Conservation (phyloP, 2,797 vertebrate species). For the Sebastes oblongus region DNA sequence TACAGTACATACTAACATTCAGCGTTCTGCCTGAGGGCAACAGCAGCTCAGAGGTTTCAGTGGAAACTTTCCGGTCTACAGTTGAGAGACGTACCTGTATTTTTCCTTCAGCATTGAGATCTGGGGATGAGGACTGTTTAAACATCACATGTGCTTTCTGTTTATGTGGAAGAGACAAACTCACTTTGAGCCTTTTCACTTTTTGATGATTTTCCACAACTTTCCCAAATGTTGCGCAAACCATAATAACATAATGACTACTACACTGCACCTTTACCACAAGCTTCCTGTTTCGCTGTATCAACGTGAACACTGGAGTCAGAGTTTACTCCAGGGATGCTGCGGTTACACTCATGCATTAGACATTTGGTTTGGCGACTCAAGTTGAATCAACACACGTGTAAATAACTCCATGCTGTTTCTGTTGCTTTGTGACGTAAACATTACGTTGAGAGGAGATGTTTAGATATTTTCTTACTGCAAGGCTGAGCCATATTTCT, state of each 20-base stretch:
- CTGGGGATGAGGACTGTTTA: background rate
- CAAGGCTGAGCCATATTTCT: too few relatives aligned
- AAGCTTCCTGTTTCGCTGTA: background rate
- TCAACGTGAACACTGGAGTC: background rate
- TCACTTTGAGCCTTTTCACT: background rate
- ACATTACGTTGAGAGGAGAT: too few relatives aligned
- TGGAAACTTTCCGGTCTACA: background rate
- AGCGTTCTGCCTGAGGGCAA: background rate
- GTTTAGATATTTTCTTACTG: background rate
- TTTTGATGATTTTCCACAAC: background rate
- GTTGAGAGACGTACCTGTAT: conserved; percentile 7
- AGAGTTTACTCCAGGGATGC: background rate
- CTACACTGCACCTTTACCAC: background rate
- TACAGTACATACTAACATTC: background rate
- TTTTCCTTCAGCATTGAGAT: background rate
- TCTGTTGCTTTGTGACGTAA: accelerated
- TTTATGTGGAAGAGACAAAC: background rate
- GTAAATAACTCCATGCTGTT: background rate
- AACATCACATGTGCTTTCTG: background rate
- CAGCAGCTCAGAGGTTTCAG: background rate
- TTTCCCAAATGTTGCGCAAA: background rate
- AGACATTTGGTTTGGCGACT: background rate
- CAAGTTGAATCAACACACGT: background rate
- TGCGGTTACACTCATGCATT: background rate
- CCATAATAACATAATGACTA: too few relatives aligned